Evolutionary conservation across 2,113 vertebrate genomes (phyloP).

Genomic region (Gadus macrocephalus): DNA sequence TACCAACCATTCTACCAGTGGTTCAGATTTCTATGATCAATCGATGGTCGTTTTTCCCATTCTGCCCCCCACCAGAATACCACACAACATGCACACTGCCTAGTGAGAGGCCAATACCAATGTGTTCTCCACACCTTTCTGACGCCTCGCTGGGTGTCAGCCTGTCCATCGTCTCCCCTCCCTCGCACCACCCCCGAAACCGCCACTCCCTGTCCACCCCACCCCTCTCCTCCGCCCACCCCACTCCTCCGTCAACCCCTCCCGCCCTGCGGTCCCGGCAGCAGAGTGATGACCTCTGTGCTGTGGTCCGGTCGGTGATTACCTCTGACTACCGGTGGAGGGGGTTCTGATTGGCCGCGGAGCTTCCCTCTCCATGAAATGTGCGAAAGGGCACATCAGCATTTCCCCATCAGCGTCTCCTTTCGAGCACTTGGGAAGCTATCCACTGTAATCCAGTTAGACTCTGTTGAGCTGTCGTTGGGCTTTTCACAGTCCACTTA

Average conservation of each 20-base stretch:
- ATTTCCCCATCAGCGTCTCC: constrained; percentile 1
- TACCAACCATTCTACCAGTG: neutral
- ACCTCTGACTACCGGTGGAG: neutral
- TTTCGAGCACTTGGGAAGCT: neutral
- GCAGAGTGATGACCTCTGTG: neutral
- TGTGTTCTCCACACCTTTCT: neutral
- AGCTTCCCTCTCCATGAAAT: neutral
- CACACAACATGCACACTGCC: no score
- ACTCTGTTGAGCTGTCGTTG: constrained; percentile 5
- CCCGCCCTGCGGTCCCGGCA: neutral
- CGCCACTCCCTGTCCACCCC: neutral
- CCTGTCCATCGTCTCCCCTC: neutral
- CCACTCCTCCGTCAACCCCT: neutral
- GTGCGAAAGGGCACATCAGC: constrained; percentile 20
- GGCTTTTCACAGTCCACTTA: constrained; percentile 9
- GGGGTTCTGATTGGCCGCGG: neutral
- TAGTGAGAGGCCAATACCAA: no score
- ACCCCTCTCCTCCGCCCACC: neutral
- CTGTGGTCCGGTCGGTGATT: neutral
- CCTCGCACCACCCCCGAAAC: no score
- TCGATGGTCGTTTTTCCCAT: no score
- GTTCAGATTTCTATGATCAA: no score
- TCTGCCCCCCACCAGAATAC: no score
- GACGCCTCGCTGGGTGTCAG: neutral
- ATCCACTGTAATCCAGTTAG: constrained; percentile 27